phyloP scores from a whole-genome alignment of 1,140 invertebrate species.

The Drosophila hydei region DNA sequence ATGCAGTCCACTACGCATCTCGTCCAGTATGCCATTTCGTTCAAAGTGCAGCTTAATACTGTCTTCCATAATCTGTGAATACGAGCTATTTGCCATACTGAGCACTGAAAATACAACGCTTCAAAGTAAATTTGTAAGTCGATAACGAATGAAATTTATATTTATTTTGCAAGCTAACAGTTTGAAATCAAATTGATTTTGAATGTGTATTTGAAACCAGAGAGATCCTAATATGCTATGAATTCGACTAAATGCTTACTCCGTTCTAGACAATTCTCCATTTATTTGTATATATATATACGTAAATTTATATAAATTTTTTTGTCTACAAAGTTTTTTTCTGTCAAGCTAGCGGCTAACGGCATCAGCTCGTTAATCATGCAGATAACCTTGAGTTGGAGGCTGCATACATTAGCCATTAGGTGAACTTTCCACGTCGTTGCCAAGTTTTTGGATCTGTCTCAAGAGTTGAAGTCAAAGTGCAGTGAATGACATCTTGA shows the following conservation, averaged over 20 bases:
- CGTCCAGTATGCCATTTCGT: slow-evolving; percentile 43
- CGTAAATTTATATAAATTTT: too few relatives aligned
- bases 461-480: neutral
- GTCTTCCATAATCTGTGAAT: slow-evolving; percentile 40
- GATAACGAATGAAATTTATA: slow-evolving; percentile 21
- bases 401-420: slow-evolving; percentile 54
- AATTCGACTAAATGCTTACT: slow-evolving; percentile 9
- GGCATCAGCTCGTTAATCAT: slow-evolving; percentile 61
- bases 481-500: neutral
- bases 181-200: neutral
- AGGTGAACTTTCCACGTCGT: slow-evolving; percentile 28
- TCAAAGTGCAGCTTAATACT: slow-evolving; percentile 48
- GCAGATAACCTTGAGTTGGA: slow-evolving; percentile 58
- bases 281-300: too few relatives aligned
- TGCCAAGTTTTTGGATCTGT: slow-evolving; percentile 18
- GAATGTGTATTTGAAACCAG: neutral
- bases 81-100: slow-evolving; percentile 20
- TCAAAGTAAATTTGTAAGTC: slow-evolving; percentile 4
- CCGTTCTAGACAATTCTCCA: slow-evolving; percentile 8
- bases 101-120: neutral
- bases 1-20: slow-evolving; percentile 55
- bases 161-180: neutral
- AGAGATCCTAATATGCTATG: neutral
- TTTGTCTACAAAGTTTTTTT: slow-evolving; percentile 63
- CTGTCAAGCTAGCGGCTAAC: slow-evolving; percentile 9